Conservation (phyloP, 2,888 invertebrate species). For the Drosophila cyrtoloma region DNA sequence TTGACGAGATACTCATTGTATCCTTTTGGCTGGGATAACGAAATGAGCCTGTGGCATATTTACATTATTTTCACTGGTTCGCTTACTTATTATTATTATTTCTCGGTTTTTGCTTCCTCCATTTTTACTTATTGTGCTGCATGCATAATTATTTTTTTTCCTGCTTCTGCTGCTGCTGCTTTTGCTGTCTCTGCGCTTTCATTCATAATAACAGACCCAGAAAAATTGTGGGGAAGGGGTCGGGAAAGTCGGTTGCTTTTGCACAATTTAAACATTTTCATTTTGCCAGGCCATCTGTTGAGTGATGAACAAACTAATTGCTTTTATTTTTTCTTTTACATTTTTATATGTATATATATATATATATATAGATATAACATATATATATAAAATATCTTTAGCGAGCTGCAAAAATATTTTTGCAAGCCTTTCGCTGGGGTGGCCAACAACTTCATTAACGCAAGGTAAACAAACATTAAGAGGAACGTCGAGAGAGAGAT, state of each 20-base stretch:
- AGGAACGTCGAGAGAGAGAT: slow-evolving; percentile 19
- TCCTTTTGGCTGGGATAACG: slow-evolving; percentile 29
- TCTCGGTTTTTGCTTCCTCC: slow-evolving; percentile 15
- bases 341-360: slow-evolving; percentile 4
- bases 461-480: slow-evolving; percentile 75
- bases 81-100: slow-evolving; percentile 36
- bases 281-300: slow-evolving; percentile 78
- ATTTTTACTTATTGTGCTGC: slow-evolving; percentile 43
- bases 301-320: slow-evolving; percentile 82
- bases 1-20: slow-evolving; percentile 28
- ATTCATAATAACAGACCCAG: slow-evolving; percentile 49
- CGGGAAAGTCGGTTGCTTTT: slow-evolving; percentile 1
- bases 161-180: neutral
- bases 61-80: slow-evolving; percentile 57
- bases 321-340: slow-evolving; percentile 68
- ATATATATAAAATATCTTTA: slow-evolving; percentile 34
- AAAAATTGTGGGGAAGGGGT: neutral
- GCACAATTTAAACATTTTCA: slow-evolving; percentile 66
- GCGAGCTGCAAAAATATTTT: slow-evolving; percentile 70
- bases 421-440: slow-evolving; percentile 58
- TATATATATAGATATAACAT: neutral
- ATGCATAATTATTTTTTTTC: slow-evolving; percentile 71
- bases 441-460: slow-evolving; percentile 80
- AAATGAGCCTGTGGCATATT: slow-evolving; percentile 62
- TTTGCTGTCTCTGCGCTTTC: slow-evolving; percentile 55